phyloP scores from a whole-genome alignment of 2,888 invertebrate species.

The Aphidius colemani region DNA sequence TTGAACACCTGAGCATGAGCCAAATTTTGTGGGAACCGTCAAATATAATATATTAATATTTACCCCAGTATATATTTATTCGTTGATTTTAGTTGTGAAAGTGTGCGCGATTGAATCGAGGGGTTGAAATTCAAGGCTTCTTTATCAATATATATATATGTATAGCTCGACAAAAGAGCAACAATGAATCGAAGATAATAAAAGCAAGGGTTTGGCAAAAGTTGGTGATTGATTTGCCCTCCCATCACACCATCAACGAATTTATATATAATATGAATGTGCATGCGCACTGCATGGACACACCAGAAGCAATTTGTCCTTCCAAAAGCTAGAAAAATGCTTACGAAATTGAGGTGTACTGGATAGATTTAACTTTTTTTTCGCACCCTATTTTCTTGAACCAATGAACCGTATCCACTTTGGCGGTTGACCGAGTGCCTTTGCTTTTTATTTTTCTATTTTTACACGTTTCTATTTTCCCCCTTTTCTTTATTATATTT shows the following conservation, averaged over 20 bases:
- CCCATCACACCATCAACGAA: constrained; percentile 20
- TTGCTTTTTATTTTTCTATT: constrained; percentile 18
- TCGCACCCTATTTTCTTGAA: constrained; percentile 15
- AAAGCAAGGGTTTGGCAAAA: constrained; percentile 12
- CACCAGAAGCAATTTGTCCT: not conserved
- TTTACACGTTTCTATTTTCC: not conserved
- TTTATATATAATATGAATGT: not conserved
- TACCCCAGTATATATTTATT: not conserved
- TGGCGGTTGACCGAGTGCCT: constrained; percentile 26
- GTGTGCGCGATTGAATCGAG: no score
- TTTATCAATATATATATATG: no score
- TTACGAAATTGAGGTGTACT: constrained; percentile 38
- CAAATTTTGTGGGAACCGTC: no score
- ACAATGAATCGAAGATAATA: constrained; percentile 10
- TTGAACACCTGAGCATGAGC: no score
- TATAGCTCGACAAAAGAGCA: not conserved
- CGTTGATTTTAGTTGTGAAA: no score
- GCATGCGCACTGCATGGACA: not conserved
- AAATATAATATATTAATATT: not conserved
- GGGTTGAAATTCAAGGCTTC: no score
- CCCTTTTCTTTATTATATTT: not conserved
- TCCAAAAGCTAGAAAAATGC: constrained; percentile 15
- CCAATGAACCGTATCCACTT: constrained; percentile 26
- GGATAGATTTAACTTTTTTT: constrained; percentile 19
- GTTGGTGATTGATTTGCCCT: constrained; percentile 41